Base-by-base conservation (phyloP, 2,113 vertebrate species). In the Oceanites oceanicus region DNA sequence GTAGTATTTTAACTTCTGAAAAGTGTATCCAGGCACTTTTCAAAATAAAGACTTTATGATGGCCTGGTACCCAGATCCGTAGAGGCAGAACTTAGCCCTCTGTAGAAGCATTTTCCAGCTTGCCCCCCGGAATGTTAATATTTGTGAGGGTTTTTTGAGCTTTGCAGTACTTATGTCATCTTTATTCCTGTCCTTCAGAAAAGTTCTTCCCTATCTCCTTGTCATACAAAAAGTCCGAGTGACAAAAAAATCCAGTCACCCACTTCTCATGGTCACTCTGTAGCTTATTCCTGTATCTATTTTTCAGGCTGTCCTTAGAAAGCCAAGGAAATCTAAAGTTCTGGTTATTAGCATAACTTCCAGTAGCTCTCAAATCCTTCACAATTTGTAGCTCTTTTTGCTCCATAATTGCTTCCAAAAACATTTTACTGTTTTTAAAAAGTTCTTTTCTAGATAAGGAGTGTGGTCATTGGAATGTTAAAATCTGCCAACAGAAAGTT, bases 301-400 rank as follows among this genome's bases (percentile, higher is more conserved):
- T 84, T 92, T 82, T 87, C 56, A 94, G 70, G 15, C 23, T 84
- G 6, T 29, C 30, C 42, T 75, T 68, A 78, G 53, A 83, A 95
- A 88, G 32, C 27, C 30, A 85, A 62, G 23, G n/a, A 78, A 91
- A 72, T 36, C 52, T 16, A 38, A 87, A 94, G 22, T 47, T 88
- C 42, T 78, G 26, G 14, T 84, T 82, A 34, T 89, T 65, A 91
- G 11, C 56, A 44, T 59, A 92, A 23, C 9, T 84, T 89, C 52
- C 34, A 61, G 65, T 34, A 55, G 21, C 44, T 90, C 30, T 76
- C 30, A 90, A 83, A 58, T 53, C 36, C 25, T 29, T 68, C 0
- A 0, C 25, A 63, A 52, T 87, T 55, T 9, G 3, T 78, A 89
- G 23, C 18, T 92, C 47, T 34, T 56, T 92, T 90, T 80, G 71